Conservation (phyloP, 2,113 vertebrate genomes). For the Hipposideros armiger region DNA sequence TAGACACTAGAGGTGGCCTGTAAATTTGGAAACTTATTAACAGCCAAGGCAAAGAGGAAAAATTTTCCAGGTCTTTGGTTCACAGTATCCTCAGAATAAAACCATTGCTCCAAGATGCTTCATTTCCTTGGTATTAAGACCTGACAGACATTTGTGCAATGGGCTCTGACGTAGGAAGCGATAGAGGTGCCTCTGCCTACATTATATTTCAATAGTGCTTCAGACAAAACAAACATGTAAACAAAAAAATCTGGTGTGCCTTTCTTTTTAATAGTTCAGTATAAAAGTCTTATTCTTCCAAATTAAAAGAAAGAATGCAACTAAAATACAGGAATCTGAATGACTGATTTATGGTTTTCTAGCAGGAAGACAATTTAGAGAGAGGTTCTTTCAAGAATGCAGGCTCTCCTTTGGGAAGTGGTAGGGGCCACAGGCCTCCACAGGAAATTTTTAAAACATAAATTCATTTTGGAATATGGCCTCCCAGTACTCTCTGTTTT, state of each 20-base stretch:
- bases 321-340: background rate
- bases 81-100: background rate
- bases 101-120: background rate
- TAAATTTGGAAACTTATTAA: background rate
- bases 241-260: background rate
- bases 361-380: background rate
- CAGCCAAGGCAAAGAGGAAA: background rate
- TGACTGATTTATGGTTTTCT: background rate
- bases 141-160: background rate
- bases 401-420: background rate
- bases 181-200: background rate
- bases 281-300: background rate
- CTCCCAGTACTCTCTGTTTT: constrained; percentile 27
- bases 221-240: background rate
- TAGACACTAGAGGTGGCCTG: background rate
- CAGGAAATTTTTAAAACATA: background rate
- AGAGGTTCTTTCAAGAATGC: background rate
- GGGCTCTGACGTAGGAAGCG: background rate
- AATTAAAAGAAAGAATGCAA: background rate
- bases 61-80: background rate
- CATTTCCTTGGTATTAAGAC: background rate
- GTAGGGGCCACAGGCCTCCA: background rate
- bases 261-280: background rate
- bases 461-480: background rate
- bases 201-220: background rate